Evolutionary conservation across 1,140 invertebrate species (phyloP), one percentile per base, ranked within the genome.

Genomic region (Thalassaphorura encarpata): DNA sequence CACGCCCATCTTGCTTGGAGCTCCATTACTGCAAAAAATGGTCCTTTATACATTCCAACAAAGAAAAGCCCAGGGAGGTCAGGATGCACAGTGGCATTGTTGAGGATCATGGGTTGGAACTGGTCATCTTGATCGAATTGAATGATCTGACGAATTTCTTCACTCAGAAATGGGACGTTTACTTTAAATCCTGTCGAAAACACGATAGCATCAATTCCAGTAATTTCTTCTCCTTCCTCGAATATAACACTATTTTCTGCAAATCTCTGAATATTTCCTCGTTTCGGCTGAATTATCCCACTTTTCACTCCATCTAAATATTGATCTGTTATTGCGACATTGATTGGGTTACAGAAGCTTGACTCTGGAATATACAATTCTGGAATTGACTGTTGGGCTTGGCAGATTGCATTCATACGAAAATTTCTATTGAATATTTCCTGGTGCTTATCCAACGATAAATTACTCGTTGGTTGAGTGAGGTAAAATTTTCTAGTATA

Each of bases 181-280:
- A 29, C 16, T 39, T n/a, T 21, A 51, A 51, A 51, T 51, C 48
- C 48, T 3, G 48, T 33, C 21, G 29, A 21, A 51, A 51, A 51
- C 6, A 51, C 33, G 16, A 51, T 39, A 26, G 28, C n/a, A 11
- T n/a, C 48, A 4, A 36, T 19, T 6, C n/a, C 31, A 5, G 28
- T 8, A 36, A 36, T 13, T 5, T 3, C 5, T 18, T 33, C 8
- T 39, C 48, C 31, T 3, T 23, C 13, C 31, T 36, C 48, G 5
- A 39, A 27, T 11, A 11, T 36, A 11, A 13, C 5, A 5, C 11
- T 36, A n/a, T 36, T n/a, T 36, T 8, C 8, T 36, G n/a, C 33
- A 8, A 5, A 24, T 26, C 28, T 27, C 11, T 24, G 18, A 24
- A 8, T 8, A 5, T 13, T 19, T 21, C 41, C 6, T 47, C 45